A percentile compares a stretch with the other conserved stretches of the same genome.
phyloP scores from a whole-genome alignment of 1,140 invertebrate genomes.

The Aphis craccivora region DNA sequence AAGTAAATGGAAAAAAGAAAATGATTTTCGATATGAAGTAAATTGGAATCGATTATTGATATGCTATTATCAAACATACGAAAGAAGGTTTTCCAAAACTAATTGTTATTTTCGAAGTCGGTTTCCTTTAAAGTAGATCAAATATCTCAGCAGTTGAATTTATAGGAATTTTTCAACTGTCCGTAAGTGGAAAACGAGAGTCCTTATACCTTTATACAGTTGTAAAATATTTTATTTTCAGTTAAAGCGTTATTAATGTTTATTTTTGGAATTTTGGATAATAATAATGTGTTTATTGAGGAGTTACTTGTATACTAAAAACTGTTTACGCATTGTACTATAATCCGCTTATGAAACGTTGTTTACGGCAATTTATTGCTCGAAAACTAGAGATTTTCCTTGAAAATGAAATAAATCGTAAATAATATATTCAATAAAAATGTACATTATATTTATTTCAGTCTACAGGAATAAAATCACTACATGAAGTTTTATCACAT shows the following conservation, averaged over 20 bases:
- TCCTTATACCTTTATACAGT: not conserved
- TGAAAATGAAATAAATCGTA: conserved; percentile 10
- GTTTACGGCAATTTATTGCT: not conserved
- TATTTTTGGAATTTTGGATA: not conserved
- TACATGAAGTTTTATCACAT: not conserved
- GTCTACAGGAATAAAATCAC: not conserved
- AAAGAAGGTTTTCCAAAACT: not conserved
- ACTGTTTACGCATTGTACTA: not conserved
- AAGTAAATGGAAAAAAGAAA: not conserved
- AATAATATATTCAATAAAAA: not conserved
- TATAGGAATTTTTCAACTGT: not conserved
- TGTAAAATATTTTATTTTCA: not conserved
- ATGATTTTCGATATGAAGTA: not conserved
- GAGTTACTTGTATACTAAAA: not conserved
- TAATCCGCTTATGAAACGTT: not conserved
- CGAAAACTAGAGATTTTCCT: not conserved
- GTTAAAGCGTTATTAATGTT: not conserved
- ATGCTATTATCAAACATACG: not conserved
- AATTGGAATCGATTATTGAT: not conserved
- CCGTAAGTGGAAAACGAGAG: not conserved
- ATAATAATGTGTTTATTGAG: conserved; percentile 16
- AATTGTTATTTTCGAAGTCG: not conserved
- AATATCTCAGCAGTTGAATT: not conserved
- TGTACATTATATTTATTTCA: not conserved
- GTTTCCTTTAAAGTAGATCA: not conserved